Conservation (phyloP, 2,113 vertebrate genomes). For the Rhizomys pruinosus region DNA sequence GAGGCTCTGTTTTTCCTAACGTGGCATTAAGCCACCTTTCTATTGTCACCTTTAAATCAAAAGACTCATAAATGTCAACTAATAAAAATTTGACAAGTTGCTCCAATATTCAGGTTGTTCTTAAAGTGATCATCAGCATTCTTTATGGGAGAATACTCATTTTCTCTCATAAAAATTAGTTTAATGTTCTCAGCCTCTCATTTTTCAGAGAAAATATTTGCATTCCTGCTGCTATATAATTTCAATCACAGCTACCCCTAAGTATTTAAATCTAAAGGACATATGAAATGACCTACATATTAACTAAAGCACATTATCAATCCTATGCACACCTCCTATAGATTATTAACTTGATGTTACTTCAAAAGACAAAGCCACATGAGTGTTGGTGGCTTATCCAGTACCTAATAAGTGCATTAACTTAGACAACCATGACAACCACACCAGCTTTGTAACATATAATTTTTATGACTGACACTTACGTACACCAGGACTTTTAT, state of each 20-base stretch:
- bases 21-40: conserved; percentile 29
- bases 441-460: conserved; percentile 36
- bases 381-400: not conserved
- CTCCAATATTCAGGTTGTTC: conserved; percentile 50
- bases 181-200: conserved; percentile 28
- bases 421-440: conserved; percentile 9
- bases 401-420: conserved; percentile 62
- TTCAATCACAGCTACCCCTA: conserved; percentile 56
- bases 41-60: conserved; percentile 44
- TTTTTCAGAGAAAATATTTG: conserved; percentile 69
- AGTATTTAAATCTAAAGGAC: conserved; percentile 72
- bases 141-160: conserved; percentile 7
- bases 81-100: conserved; percentile 44
- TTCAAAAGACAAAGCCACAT: conserved; percentile 67
- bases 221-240: conserved; percentile 62
- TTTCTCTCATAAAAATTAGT: conserved; percentile 62
- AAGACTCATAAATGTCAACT: conserved; percentile 57
- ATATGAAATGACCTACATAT: conserved; percentile 62
- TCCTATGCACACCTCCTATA: not conserved
- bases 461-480: conserved; percentile 29
- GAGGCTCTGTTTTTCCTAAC: conserved; percentile 33
- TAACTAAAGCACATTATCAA: conserved; percentile 68
- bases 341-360: conserved; percentile 62
- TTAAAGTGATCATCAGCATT: conserved; percentile 20
- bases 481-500: not conserved